Evolutionary conservation across 1,140 invertebrate species (phyloP).

Genomic region (Ladona fulva): DNA sequence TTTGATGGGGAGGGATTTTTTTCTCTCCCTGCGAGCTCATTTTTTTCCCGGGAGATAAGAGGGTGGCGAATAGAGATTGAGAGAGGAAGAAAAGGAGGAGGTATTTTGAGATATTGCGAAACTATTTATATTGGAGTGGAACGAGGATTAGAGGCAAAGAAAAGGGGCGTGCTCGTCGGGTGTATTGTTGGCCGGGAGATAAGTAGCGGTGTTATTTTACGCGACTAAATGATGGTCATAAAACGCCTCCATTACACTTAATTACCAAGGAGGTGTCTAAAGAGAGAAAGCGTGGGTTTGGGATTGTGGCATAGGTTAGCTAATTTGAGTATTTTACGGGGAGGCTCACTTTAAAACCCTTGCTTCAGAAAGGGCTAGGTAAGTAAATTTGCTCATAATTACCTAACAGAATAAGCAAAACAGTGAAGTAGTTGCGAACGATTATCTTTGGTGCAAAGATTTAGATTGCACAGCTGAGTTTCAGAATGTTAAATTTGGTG

Average conservation of each 20-base stretch:
- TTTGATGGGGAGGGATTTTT: not conserved
- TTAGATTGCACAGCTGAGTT: no score
- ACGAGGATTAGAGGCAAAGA: not conserved
- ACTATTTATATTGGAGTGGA: not conserved
- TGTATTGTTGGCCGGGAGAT: not conserved
- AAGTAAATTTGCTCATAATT: no score
- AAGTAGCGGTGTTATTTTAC: not conserved
- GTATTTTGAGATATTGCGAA: not conserved
- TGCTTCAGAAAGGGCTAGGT: no score
- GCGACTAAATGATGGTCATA: not conserved
- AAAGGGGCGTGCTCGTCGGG: not conserved
- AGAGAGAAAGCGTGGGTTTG: not conserved
- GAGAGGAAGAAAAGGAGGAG: not conserved
- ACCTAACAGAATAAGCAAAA: no score
- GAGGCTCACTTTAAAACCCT: no score
- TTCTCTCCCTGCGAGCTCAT: no score
- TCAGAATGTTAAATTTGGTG: no score
- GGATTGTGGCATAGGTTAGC: no score
- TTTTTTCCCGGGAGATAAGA: no score
- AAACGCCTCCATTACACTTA: not conserved
- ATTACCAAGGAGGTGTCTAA: not conserved
- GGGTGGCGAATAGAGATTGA: not conserved
- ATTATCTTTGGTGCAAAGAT: no score
- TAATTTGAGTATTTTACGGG: no score
- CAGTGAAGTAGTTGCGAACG: no score